Base-by-base conservation (phyloP, 2,888 invertebrate species). In the Pammene aurita region DNA sequence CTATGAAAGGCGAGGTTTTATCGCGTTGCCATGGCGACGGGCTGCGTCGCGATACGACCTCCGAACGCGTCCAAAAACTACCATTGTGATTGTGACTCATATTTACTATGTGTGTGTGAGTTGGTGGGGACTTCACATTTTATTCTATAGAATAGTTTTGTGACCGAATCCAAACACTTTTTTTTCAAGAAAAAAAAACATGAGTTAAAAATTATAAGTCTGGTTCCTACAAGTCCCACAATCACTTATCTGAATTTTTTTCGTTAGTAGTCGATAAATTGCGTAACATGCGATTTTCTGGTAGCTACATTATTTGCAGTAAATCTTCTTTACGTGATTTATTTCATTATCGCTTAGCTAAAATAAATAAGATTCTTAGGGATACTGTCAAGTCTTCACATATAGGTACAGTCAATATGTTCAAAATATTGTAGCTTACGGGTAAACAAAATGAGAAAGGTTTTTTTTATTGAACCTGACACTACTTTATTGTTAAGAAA, bases 1-100 rank as follows among this genome's bases (percentile, higher is more conserved):
- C 90, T 89, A 87, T 90, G 91, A 90, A 89, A 91, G 91, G 88
- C 86, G 88, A 91, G 90, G 92, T 89, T 92, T 92, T 92, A 92
- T 93, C 92, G 89, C 89, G 92, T 92, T 88, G 85, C 90, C 87
- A 92, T 92, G 84, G 84, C 83, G 78, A 92, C 90, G 84, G 81
- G 79, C 86, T 84, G 87, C 88, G 89, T 84, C 81, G 83, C 88
- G 88, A 85, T 89, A 58, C 58, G 58, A 88, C 89, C 52, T 52
- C 52, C 86, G 84, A 84, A 80, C 86, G 83, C 85, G 82, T 86
- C 80, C 85, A 83, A 88, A 87, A 88, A 62, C 62, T 87, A 88
- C 89, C 87, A 89, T 85, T 85, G 80, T 83, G 81, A 83, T 54
- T 54, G 34, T 54, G 54, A 34, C 34, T 54, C 54, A 54, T 85